A percentile compares a stretch with the other conserved stretches of the same genome.
Conservation (phyloP, 2,888 invertebrate species). For the Drosophila pegasa region DNA sequence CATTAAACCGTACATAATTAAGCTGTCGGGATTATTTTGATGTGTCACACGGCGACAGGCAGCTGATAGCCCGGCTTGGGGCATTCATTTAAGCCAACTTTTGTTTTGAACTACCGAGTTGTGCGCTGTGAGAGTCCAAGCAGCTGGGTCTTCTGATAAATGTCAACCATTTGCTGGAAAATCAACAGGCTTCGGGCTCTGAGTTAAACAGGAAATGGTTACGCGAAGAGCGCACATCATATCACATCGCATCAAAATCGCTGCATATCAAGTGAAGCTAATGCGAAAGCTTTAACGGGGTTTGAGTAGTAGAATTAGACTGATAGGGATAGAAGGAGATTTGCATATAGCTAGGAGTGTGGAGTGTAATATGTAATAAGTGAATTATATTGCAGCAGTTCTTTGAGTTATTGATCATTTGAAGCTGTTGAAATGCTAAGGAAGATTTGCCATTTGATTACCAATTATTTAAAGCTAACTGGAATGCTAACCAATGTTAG, state of each 20-base stretch:
- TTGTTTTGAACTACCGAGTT: conserved; percentile 60
- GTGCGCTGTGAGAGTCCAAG: conserved; percentile 44
- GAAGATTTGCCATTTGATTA: not conserved
- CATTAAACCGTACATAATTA: conserved; percentile 81
- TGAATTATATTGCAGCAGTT: not conserved
- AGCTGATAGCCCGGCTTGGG: conserved; percentile 69
- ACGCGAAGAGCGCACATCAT: conserved; percentile 5
- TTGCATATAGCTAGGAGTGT: not conserved
- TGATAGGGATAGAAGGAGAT: not conserved
- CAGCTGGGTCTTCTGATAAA: conserved; percentile 45
- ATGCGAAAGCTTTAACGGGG: not conserved
- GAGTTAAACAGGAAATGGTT: conserved; percentile 9
- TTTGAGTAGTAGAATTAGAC: not conserved
- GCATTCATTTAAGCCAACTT: conserved; percentile 78
- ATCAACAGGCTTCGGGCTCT: conserved; percentile 45
- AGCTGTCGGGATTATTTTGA: conserved; percentile 83
- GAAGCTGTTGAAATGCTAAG: not conserved
- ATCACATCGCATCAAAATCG: too few species aligned
- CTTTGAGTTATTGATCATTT: not conserved
- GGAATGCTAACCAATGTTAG: too few species aligned
- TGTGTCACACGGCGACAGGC: conserved; percentile 80
- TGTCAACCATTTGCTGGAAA: conserved; percentile 32
- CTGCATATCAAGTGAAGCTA: not conserved
- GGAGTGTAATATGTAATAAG: not conserved
- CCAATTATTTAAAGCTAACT: not conserved